phyloP scores from a whole-genome alignment of 2,797 vertebrate species.

The Decapterus maruadsi region DNA sequence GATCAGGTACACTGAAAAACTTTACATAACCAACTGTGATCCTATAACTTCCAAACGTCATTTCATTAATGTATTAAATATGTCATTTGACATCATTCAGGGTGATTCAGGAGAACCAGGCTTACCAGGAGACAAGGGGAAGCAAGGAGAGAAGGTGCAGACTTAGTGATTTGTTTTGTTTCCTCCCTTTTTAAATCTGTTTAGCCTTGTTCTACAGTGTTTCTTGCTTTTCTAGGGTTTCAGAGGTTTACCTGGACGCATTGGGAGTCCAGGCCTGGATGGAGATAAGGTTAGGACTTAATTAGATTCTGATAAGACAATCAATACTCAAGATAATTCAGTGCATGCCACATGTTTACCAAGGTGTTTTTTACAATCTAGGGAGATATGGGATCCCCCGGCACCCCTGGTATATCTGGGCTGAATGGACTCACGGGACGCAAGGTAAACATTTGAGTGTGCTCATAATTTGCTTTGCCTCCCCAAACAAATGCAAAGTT shows the following conservation, averaged over 20 bases:
- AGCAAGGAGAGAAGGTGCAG: conserved; percentile 89
- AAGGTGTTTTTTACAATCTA: conserved; percentile 46
- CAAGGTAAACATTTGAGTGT: conserved; percentile 81
- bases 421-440: conserved; percentile 81
- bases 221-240: conserved; percentile 84
- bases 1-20: conserved; percentile 73
- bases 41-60: neutral
- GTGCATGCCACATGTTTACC: neutral
- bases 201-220: neutral
- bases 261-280: conserved; percentile 80
- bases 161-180: conserved; percentile 3
- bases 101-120: conserved; percentile 88
- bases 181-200: neutral
- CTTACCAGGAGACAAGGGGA: conserved; percentile 82
- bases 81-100: conserved; percentile 64
- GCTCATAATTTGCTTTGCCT: neutral
- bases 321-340: neutral
- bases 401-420: conserved; percentile 86
- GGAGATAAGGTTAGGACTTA: conserved; percentile 84
- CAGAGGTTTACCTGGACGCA: conserved; percentile 86
- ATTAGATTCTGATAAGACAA: neutral
- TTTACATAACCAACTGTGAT: neutral
- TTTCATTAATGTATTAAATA: neutral
- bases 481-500: neutral
- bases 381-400: conserved; percentile 87